Conservation (phyloP, 2,113 vertebrate genomes). For the Labeo catla region DNA sequence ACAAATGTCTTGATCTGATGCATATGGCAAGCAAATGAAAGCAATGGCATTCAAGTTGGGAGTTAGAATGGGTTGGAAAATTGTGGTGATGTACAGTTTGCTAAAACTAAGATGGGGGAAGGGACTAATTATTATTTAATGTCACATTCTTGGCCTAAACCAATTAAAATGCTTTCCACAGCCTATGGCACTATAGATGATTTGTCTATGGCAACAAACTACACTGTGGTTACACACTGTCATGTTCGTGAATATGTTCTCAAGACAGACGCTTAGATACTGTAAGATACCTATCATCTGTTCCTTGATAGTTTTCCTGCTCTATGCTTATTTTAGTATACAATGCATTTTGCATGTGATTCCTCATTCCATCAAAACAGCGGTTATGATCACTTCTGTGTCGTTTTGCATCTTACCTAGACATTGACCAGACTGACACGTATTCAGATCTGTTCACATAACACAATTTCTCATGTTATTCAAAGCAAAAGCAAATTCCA, state of each 20-base stretch:
- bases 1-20: no score
- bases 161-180: no score
- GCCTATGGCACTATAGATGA: background rate
- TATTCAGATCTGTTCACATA: background rate
- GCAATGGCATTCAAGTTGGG: background rate
- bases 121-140: no score
- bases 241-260: background rate
- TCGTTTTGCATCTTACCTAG: background rate
- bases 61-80: background rate
- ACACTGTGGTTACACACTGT: background rate
- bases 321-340: background rate
- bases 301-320: background rate
- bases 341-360: background rate
- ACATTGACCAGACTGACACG: background rate
- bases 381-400: background rate
- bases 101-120: background rate
- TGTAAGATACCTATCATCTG: background rate
- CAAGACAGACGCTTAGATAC: background rate
- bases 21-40: no score
- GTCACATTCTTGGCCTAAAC: no score
- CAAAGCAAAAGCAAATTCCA: background rate
- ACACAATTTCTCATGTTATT: background rate
- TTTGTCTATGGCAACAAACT: background rate
- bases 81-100: background rate
- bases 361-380: background rate